phyloP scores from a whole-genome alignment of 2,797 vertebrate species.

The Myotis daubentonii region DNA sequence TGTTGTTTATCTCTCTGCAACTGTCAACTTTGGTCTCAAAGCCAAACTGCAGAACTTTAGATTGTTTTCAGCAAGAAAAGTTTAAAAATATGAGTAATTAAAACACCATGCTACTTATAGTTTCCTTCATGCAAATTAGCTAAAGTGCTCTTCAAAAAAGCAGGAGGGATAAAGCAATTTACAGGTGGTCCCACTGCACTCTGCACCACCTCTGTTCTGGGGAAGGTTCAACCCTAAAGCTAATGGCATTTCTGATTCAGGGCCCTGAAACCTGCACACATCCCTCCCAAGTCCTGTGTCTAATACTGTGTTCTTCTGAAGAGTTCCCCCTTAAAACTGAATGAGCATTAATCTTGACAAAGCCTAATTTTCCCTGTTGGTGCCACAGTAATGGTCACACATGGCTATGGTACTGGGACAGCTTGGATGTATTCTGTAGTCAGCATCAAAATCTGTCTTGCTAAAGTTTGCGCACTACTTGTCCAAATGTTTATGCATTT shows the following conservation, averaged over 20 bases:
- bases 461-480: background rate
- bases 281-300: background rate
- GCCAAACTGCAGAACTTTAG: background rate
- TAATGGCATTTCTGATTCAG: background rate
- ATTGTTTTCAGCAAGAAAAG: background rate
- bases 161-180: background rate
- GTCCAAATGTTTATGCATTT: background rate
- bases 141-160: background rate
- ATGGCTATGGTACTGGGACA: background rate
- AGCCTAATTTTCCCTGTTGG: background rate
- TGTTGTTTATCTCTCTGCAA: conserved; percentile 15
- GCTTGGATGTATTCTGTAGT: background rate
- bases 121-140: conserved; percentile 30
- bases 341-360: background rate
- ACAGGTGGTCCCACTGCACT: background rate
- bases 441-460: background rate
- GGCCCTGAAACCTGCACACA: background rate
- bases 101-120: background rate
- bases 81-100: background rate
- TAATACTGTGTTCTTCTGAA: background rate
- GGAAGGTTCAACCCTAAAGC: background rate
- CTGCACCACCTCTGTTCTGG: background rate
- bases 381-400: background rate
- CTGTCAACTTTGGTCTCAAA: background rate
- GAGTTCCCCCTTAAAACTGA: background rate